Evolutionary conservation across 2,113 vertebrate species (phyloP), one percentile per base, ranked within the genome.

Genomic region (Apodemus sylvaticus): DNA sequence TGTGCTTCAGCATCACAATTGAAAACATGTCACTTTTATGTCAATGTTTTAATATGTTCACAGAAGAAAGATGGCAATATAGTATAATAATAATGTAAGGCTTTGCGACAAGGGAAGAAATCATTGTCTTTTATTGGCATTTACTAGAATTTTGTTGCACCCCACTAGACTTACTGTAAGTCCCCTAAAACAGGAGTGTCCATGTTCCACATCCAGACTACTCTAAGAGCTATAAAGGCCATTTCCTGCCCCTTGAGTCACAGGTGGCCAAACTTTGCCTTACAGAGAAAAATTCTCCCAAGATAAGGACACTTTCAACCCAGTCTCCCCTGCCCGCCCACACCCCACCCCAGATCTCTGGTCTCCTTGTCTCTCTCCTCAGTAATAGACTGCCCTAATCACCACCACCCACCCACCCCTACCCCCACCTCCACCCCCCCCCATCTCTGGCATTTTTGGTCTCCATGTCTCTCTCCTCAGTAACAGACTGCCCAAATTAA

Each of bases 271-370:
- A 74, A 9, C n/a, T 74, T 39, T 39, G 22, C 39, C 71, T 20
- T 74, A 74, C 39, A 74, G 20, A 74, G 71, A 70, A n/a, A 74
- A 42, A 74, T 4, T 74, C 24, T 29, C 7, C 24, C 24, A 64
- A 64, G 60, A 62, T 62, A 17, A 62, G 60, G 60, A 62, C 22
- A 62, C 22, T 62, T 62, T 62, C 60, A 62, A 62, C 8, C 60
- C 60, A 62, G 20, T 29, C 24, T 62, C 60, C 24, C 60, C 60
- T 12, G 20, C 7, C 60, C 7, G n/a, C n/a, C n/a, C n/a, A n/a
- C n/a, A n/a, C 22, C 14, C 24, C 4, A 2, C 10, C 24, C 3
- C 62, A 10, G 2, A 7, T 64, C 3, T 64, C 10, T 26, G 8
- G 1, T 64, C 24, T 26, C 7, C 24, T 24, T 64, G 8, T 26